Evolutionary conservation across 2,797 vertebrate species (phyloP).

Genomic region (Aldrovandia affinis): DNA sequence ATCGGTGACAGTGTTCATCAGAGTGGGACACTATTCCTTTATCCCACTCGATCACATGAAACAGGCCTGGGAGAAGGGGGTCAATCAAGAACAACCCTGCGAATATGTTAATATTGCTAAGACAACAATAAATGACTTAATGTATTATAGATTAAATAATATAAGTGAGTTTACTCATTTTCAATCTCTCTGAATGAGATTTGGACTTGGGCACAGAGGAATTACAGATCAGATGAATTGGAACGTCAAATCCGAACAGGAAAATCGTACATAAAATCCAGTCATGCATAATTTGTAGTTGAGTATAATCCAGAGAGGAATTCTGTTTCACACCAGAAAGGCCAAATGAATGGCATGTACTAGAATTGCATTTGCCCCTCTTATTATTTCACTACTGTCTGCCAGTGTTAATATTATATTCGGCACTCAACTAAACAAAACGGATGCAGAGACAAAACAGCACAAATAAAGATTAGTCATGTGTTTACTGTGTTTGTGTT

Average conservation of each 20-base stretch:
- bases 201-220: neutral
- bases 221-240: neutral
- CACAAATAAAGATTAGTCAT: conserved; percentile 26
- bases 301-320: neutral
- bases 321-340: neutral
- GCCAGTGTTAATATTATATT: conserved; percentile 6
- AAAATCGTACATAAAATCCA: neutral
- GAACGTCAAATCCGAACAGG: neutral
- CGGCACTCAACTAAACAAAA: conserved; percentile 17
- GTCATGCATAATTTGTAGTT: neutral
- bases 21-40: no score
- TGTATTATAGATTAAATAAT: neutral
- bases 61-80: neutral
- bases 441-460: conserved; percentile 10
- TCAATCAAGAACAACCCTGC: neutral
- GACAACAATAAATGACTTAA: neutral
- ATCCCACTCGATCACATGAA: neutral
- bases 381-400: neutral
- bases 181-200: neutral
- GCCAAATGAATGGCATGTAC: neutral
- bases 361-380: conserved; percentile 6
- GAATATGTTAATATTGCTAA: neutral
- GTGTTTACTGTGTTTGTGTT: neutral
- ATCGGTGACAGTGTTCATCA: neutral
- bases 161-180: neutral